A percentile compares a stretch with the other conserved stretches of the same genome.
Evolutionary conservation across 1,140 invertebrate genomes (phyloP).

Genomic region (Mamestra configurata): DNA sequence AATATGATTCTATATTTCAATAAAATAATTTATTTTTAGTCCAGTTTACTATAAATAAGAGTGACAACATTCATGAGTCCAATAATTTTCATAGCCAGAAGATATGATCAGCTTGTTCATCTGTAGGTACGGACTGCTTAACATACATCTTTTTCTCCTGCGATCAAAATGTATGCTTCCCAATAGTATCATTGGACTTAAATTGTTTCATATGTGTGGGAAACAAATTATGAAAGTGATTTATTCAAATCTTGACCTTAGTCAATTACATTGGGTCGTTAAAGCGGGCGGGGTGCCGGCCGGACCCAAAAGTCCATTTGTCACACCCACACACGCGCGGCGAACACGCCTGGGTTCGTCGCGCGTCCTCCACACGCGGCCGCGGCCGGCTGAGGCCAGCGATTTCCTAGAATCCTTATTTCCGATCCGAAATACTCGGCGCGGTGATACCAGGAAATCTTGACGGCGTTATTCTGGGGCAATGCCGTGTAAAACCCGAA

Average conservation of each 20-base stretch:
- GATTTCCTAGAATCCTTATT: conserved; percentile 84
- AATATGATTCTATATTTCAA: too few species aligned
- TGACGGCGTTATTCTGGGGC: conserved; percentile 82
- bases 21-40: not conserved
- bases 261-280: conserved; percentile 24
- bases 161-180: not conserved
- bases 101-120: not conserved
- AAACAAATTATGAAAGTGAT: not conserved
- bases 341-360: conserved; percentile 6
- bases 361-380: conserved; percentile 66
- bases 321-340: conserved; percentile 42
- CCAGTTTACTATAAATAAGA: too few species aligned
- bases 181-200: not conserved
- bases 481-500: conserved; percentile 80
- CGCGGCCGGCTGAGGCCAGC: conserved; percentile 73
- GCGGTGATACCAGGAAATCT: conserved; percentile 81
- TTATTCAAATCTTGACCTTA: conserved; percentile 13
- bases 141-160: not conserved
- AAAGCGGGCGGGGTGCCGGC: not conserved
- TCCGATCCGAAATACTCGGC: conserved; percentile 85
- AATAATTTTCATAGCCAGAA: too few species aligned
- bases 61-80: too few species aligned
- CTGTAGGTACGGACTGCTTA: not conserved
- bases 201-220: not conserved
- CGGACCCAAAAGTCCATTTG: conserved; percentile 17